Conservation (phyloP, 2,888 invertebrate species). For the Galerucella nymphaeae region DNA sequence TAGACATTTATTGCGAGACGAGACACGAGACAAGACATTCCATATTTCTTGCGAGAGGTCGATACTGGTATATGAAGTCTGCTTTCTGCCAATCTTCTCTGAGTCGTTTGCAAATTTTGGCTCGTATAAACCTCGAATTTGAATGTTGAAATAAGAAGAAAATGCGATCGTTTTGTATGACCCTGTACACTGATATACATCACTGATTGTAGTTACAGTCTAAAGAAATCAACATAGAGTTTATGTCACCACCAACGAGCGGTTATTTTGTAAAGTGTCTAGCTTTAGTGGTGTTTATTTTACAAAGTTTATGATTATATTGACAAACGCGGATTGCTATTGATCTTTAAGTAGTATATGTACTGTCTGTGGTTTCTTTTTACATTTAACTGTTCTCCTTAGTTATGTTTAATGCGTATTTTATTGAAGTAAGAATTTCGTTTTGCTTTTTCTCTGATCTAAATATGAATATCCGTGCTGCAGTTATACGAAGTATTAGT, state of each 20-base stretch:
- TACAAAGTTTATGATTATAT: conserved; percentile 15
- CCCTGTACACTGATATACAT: background rate
- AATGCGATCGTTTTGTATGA: background rate
- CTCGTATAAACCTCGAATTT: too few relatives aligned
- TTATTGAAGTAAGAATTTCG: background rate
- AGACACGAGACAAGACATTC: too few relatives aligned
- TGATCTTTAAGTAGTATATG: conserved; percentile 6
- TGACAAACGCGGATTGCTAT: background rate
- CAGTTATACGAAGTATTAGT: background rate
- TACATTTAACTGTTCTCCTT: conserved; percentile 9
- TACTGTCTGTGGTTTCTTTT: conserved; percentile 5
- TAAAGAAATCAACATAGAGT: conserved; percentile 1
- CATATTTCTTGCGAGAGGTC: too few relatives aligned
- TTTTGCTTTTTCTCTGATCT: background rate
- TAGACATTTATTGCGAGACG: too few relatives aligned
- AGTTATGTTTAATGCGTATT: background rate
- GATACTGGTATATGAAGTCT: too few relatives aligned
- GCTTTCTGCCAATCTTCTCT: too few relatives aligned
- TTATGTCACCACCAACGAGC: conserved; percentile 10
- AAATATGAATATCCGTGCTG: background rate
- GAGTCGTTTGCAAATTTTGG: too few relatives aligned
- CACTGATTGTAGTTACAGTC: conserved; percentile 8
- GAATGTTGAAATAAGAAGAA: too few relatives aligned
- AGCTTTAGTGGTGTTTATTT: conserved; percentile 12
- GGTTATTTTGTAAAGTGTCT: conserved; percentile 2